phyloP scores from a whole-genome alignment of 92 coral and sea anemone species.

The Zoanthus solanderi region DNA sequence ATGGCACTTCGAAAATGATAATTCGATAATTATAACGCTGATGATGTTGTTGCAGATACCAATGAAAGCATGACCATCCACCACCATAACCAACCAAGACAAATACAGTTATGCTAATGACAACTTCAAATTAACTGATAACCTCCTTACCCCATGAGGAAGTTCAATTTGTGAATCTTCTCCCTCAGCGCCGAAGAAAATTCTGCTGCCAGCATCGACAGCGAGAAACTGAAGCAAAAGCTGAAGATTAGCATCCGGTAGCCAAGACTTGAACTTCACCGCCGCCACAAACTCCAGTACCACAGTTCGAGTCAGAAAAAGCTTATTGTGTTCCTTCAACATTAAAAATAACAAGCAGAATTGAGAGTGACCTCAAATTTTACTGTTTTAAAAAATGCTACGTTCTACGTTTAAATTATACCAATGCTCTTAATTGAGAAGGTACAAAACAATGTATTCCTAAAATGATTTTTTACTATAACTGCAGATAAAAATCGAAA shows the following conservation, averaged over 20 bases:
- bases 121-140: neutral
- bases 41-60: neutral
- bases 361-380: neutral
- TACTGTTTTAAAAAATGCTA: neutral
- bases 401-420: neutral
- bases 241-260: slow-evolving; percentile 87
- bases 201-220: slow-evolving; percentile 94
- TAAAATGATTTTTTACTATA: too few species aligned
- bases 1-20: neutral
- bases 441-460: neutral
- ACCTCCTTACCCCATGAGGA: slow-evolving; percentile 79
- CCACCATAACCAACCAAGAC: neutral
- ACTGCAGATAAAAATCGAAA: too few species aligned
- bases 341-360: neutral
- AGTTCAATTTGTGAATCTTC: slow-evolving; percentile 85
- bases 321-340: slow-evolving; percentile 84
- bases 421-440: neutral
- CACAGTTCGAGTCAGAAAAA: slow-evolving; percentile 89
- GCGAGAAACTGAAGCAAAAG: slow-evolving; percentile 88
- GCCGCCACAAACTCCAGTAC: slow-evolving; percentile 88
- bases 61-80: neutral
- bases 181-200: slow-evolving; percentile 89
- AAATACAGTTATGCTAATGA: neutral
- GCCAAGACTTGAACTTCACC: slow-evolving; percentile 83
- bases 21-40: neutral